Evolutionary conservation across 1,140 invertebrate genomes (phyloP).

Genomic region (Brachionus rotundiformis): DNA sequence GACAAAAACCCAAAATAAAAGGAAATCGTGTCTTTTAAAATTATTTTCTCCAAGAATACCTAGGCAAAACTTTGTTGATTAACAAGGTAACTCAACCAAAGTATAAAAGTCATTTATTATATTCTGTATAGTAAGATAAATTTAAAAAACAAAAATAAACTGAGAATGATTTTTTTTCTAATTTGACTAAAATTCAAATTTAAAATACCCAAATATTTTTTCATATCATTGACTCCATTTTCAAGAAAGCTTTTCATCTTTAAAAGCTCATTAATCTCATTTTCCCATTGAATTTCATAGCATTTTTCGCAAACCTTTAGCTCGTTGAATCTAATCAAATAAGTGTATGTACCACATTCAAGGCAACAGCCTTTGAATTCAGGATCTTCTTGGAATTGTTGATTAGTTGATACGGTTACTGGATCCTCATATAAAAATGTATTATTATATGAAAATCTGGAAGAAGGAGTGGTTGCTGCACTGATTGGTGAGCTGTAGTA

Average conservation of each 20-base stretch:
- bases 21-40: neutral
- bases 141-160: no score
- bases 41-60: neutral
- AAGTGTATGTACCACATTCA: slow-evolving; percentile 37
- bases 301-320: slow-evolving; percentile 30
- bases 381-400: neutral
- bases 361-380: slow-evolving; percentile 38
- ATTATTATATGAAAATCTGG: neutral
- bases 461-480: neutral
- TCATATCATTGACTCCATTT: slow-evolving; percentile 24
- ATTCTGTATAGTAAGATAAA: no score
- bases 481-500: slow-evolving; percentile 22
- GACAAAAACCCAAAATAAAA: neutral
- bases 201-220: slow-evolving; percentile 25
- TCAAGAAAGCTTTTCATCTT: slow-evolving; percentile 45
- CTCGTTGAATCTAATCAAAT: slow-evolving; percentile 39
- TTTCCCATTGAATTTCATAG: slow-evolving; percentile 45
- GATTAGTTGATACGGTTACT: neutral
- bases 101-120: neutral
- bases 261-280: slow-evolving; percentile 48
- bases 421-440: neutral
- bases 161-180: no score
- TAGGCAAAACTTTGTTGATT: neutral
- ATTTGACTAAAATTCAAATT: neutral
- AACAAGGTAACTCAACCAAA: neutral